Percentiles rank a stretch among this genome's conserved stretches.
Conservation (phyloP, 2,113 vertebrate species). For the Dermatemys mawii region DNA sequence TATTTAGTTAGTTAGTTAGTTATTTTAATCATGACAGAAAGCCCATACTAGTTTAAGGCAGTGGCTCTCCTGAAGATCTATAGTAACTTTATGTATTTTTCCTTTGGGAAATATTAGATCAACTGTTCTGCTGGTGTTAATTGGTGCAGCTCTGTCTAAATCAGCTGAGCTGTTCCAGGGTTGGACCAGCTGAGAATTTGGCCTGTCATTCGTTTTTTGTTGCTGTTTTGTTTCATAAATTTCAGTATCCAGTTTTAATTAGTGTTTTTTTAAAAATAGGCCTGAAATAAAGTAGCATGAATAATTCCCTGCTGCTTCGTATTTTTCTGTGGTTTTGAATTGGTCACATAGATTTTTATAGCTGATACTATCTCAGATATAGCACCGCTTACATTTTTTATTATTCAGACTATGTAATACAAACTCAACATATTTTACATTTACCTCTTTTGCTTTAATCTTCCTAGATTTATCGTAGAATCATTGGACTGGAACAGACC, state of each 20-base stretch:
- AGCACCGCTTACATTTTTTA: background rate
- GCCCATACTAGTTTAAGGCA: rapidly evolving
- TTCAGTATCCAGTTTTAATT: background rate
- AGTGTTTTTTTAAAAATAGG: background rate
- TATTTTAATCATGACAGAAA: rapidly evolving
- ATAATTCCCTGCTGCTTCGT: conserved; percentile 5
- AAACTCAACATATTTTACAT: background rate
- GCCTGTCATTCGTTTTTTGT: background rate
- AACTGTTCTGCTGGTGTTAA: background rate
- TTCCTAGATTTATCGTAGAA: background rate
- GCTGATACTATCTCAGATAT: background rate
- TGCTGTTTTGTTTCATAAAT: background rate
- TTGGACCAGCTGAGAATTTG: background rate
- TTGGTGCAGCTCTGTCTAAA: background rate
- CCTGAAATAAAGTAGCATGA: background rate
- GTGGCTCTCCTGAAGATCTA: rapidly evolving
- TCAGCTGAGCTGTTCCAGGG: background rate
- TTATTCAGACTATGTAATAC: background rate
- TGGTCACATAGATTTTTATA: background rate
- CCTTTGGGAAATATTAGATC: rapidly evolving
- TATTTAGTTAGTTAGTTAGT: background rate
- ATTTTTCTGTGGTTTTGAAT: background rate
- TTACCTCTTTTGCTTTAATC: background rate
- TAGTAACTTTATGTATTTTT: rapidly evolving
- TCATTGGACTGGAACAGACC: too few relatives aligned